These are phyloP conservation scores for Lycocerus yunnanus DNA, from an alignment of 2,888 invertebrate genomes.

Conservation along the genomic window DNA sequence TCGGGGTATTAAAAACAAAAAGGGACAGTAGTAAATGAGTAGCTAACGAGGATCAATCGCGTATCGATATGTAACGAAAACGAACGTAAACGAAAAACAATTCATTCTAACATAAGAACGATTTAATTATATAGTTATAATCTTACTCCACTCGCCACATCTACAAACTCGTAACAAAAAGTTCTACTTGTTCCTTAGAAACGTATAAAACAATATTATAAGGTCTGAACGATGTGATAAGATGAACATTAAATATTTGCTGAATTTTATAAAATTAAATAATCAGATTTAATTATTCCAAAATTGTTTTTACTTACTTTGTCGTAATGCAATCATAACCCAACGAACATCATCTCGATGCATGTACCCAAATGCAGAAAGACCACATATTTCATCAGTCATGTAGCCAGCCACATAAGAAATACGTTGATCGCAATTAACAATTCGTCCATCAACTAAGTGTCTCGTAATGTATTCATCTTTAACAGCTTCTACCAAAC, in stretches of 20 bases:
- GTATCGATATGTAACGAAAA: too few species aligned
- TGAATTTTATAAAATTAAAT: background rate
- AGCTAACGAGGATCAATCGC: too few species aligned
- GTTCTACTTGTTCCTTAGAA: too few species aligned
- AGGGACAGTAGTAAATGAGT: too few species aligned
- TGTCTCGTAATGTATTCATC: slow-evolving; percentile 91
- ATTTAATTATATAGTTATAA: too few species aligned
- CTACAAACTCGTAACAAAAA: too few species aligned
- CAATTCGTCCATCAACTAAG: slow-evolving; percentile 84
- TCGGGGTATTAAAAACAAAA: too few species aligned
- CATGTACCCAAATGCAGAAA: slow-evolving; percentile 88
- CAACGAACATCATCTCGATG: slow-evolving; percentile 87
- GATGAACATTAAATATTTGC: background rate
- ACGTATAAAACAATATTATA: too few species aligned
- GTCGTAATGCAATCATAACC: slow-evolving; percentile 84
- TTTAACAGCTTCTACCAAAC: slow-evolving; percentile 69
- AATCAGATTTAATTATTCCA: background rate
- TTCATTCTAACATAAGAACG: too few species aligned
- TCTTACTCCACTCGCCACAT: too few species aligned
- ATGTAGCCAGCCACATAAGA: slow-evolving; percentile 87
- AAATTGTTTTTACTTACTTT: slow-evolving; percentile 66
- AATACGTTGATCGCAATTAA: slow-evolving; percentile 90
- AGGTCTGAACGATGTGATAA: background rate
- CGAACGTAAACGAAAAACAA: too few species aligned
- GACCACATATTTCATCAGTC: slow-evolving; percentile 86